A percentile compares a stretch with the other conserved stretches of the same genome.
phyloP scores from a whole-genome alignment of 2,797 vertebrate genomes.

The Microctenopoma steveboyesi region DNA sequence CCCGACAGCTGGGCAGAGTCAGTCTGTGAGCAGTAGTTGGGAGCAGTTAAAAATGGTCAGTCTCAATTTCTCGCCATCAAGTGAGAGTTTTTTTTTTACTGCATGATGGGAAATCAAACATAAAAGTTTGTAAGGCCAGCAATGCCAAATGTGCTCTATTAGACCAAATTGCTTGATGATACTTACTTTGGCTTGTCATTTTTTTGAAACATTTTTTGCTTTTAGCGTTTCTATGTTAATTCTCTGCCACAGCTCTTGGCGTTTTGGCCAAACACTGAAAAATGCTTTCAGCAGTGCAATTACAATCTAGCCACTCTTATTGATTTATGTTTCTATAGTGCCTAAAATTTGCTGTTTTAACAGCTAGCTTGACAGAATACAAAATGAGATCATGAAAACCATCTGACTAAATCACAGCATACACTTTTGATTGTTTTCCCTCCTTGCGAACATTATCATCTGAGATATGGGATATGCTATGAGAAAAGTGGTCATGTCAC shows the following conservation, averaged over 20 bases:
- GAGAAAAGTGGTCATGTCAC: conserved; percentile 38
- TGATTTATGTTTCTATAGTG: conserved; percentile 19
- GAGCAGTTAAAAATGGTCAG: conserved; percentile 68
- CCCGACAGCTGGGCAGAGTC: conserved; percentile 69
- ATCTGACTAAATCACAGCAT: conserved; percentile 8
- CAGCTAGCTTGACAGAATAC: background rate
- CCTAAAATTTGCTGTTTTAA: background rate
- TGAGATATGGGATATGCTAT: conserved; percentile 37
- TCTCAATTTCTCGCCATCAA: conserved; percentile 67
- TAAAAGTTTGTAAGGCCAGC: conserved; percentile 39
- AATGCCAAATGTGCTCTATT: conserved; percentile 41
- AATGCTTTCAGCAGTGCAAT: conserved; percentile 1
- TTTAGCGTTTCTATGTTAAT: conserved; percentile 5
- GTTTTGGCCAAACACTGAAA: background rate
- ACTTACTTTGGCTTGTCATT: conserved; percentile 32
- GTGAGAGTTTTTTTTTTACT: conserved; percentile 48
- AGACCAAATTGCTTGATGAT: conserved; percentile 45
- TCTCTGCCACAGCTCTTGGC: background rate
- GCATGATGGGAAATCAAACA: conserved; percentile 62
- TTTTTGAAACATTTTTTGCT: conserved; percentile 7
- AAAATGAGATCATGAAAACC: conserved; percentile 8
- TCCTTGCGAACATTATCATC: conserved; percentile 27
- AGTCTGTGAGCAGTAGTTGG: conserved; percentile 58
- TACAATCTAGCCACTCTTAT: conserved; percentile 14
- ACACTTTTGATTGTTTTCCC: conserved; percentile 12